Evolutionary conservation across 2,888 invertebrate species (phyloP).

Genomic region (Rhingia rostrata): DNA sequence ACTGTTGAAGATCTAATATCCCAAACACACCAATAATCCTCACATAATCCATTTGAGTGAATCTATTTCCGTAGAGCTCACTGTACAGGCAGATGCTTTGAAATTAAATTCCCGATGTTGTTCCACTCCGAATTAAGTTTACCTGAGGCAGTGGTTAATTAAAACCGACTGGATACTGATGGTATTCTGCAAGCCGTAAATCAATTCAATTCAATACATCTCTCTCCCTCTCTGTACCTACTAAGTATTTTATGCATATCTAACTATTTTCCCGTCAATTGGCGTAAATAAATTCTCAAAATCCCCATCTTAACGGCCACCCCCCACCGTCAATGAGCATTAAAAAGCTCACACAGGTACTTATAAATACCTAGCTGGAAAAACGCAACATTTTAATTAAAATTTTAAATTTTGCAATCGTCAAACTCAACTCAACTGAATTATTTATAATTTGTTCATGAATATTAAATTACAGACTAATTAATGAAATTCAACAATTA

Average conservation of each 20-base stretch:
- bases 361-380: no score
- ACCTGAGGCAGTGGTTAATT: slow-evolving; percentile 6
- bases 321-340: neutral
- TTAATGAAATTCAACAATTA: slow-evolving; percentile 71
- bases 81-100: no score
- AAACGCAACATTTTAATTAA: slow-evolving; percentile 47
- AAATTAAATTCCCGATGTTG: no score
- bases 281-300: neutral
- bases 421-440: slow-evolving; percentile 52
- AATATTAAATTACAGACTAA: slow-evolving; percentile 67
- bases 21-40: no score
- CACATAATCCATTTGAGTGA: no score
- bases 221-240: neutral
- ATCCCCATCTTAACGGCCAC: neutral
- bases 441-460: slow-evolving; percentile 65
- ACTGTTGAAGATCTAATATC: no score
- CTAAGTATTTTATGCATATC: neutral
- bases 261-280: neutral
- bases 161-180: slow-evolving; percentile 14
- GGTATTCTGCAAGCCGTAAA: slow-evolving; percentile 25
- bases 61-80: no score
- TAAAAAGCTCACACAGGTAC: neutral
- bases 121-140: no score
- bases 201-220: slow-evolving; percentile 1
- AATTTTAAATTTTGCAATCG: slow-evolving; percentile 54